A percentile compares a stretch with the other conserved stretches of the same genome.
phyloP scores from a whole-genome alignment of 2,113 vertebrate species.

The Corythornis madagascariensis region DNA sequence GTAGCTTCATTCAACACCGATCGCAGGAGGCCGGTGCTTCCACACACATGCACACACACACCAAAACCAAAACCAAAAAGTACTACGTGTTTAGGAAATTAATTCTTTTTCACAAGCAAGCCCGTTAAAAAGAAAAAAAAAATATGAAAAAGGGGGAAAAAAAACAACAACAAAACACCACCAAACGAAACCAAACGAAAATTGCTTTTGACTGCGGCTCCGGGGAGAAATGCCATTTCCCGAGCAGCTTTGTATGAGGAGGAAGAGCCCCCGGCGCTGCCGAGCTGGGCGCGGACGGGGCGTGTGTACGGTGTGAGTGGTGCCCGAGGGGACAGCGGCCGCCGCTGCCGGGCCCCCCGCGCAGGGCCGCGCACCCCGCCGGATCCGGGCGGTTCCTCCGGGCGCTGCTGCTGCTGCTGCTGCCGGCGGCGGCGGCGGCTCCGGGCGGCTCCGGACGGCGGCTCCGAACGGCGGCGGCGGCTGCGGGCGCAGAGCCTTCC shows the following conservation, averaged over 20 bases:
- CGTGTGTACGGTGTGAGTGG: slow-evolving; percentile 56
- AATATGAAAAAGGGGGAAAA: background rate
- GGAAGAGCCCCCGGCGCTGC: slow-evolving; percentile 54
- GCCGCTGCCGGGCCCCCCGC: slow-evolving; percentile 55
- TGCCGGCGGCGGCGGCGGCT: background rate
- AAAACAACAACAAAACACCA: too few relatives aligned
- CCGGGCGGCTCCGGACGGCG: background rate
- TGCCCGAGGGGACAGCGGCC: slow-evolving; percentile 72
- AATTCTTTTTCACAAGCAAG: background rate
- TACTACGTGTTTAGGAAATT: background rate
- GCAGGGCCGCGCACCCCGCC: background rate
- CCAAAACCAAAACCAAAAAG: background rate
- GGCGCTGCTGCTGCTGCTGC: background rate
- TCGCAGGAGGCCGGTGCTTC: slow-evolving; percentile 47
- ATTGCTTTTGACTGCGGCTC: slow-evolving; percentile 43
- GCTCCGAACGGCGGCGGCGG: background rate
- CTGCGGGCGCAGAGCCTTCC: background rate
- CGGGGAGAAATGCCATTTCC: slow-evolving; percentile 48
- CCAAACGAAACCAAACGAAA: background rate
- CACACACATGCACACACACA: slow-evolving; percentile 23
- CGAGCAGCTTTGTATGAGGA: slow-evolving; percentile 65
- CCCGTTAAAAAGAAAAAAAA: background rate
- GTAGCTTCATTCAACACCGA: slow-evolving; percentile 68
- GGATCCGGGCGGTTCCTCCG: background rate
- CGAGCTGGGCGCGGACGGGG: slow-evolving; percentile 43